Conservation (phyloP, 2,797 vertebrate species). For the Arrhamphus sclerolepis region DNA sequence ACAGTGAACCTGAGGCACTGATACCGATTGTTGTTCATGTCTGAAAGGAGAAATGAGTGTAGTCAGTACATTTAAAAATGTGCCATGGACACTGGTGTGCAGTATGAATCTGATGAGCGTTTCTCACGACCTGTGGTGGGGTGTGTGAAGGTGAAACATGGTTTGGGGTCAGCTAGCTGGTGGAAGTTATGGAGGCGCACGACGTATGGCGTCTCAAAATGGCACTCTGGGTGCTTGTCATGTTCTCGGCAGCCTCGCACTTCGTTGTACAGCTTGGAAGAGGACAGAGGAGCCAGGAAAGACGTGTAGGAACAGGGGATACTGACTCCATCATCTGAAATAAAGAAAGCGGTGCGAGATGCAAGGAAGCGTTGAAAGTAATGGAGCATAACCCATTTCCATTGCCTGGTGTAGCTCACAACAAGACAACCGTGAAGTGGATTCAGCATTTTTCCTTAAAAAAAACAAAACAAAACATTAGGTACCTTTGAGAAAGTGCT, state of each 20-base stretch:
- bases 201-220: slow-evolving; percentile 94
- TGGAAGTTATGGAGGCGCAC: slow-evolving; percentile 95
- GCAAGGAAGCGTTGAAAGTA: slow-evolving; percentile 23
- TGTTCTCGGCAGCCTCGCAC: slow-evolving; percentile 91
- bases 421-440: neutral
- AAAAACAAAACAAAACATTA: too few species aligned
- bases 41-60: slow-evolving; percentile 60
- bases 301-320: slow-evolving; percentile 92
- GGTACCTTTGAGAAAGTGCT: slow-evolving; percentile 91
- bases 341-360: slow-evolving; percentile 26
- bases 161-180: slow-evolving; percentile 88
- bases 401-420: slow-evolving; percentile 7
- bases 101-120: neutral
- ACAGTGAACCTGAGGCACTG: slow-evolving; percentile 87
- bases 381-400: slow-evolving; percentile 16
- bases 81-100: neutral
- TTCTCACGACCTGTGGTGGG: slow-evolving; percentile 77
- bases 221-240: slow-evolving; percentile 91
- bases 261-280: slow-evolving; percentile 95
- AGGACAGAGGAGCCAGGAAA: slow-evolving; percentile 91
- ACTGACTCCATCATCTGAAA: slow-evolving; percentile 87
- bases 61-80: neutral
- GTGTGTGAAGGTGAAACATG: slow-evolving; percentile 91
- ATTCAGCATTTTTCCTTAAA: neutral
- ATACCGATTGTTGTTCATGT: slow-evolving; percentile 92